phyloP scores from a whole-genome alignment of 2,113 vertebrate genomes.

The Notiomystis cincta region DNA sequence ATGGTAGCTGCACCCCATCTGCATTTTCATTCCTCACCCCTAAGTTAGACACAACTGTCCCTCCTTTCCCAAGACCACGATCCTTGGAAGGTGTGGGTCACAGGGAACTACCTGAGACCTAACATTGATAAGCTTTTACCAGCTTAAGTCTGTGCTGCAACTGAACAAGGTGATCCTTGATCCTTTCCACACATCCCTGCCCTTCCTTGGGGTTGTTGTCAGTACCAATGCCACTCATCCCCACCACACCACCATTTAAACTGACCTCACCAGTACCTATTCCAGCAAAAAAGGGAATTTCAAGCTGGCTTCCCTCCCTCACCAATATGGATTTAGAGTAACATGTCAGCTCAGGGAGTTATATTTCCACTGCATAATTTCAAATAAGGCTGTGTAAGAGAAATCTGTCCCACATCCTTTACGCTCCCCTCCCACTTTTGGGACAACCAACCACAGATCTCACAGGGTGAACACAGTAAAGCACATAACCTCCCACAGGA shows the following conservation, averaged over 20 bases:
- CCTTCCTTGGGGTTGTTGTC: neutral
- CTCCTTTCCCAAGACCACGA: neutral
- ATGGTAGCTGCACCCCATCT: neutral
- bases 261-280: neutral
- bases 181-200: neutral
- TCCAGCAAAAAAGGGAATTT: neutral
- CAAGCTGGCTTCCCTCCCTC: neutral
- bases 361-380: neutral
- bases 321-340: neutral
- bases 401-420: neutral
- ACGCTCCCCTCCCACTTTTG: neutral
- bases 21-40: neutral
- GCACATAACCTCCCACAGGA: neutral
- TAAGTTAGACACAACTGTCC: rapidly evolving
- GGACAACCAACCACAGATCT: neutral
- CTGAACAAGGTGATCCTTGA: neutral
- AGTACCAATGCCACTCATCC: neutral
- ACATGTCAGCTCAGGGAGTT: neutral
- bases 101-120: neutral
- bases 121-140: neutral
- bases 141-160: neutral
- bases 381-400: neutral
- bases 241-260: neutral
- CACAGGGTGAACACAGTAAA: neutral
- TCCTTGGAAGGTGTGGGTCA: neutral